Evolutionary conservation across 2,888 invertebrate genomes (phyloP), one percentile per base, ranked within the genome.

Genomic region (Lobophora halterata): DNA sequence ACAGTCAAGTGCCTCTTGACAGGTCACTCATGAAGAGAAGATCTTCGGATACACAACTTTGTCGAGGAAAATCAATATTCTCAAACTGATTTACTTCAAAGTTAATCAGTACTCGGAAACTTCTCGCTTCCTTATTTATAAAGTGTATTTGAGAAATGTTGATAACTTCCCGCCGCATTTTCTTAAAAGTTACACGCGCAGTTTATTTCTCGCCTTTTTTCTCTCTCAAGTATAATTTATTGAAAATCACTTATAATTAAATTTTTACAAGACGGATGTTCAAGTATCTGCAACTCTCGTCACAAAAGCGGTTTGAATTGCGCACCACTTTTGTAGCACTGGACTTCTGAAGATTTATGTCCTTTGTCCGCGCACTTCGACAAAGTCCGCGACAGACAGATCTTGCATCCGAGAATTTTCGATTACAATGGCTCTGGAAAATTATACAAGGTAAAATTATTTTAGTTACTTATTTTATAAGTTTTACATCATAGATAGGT

Each of bases 1-100:
- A 55, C 72, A 73, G 75, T 79, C 80, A 79, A 83, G 83, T 54
- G 52, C 45, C 63, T 55, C 81, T 83, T 65, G 60, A 71, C 68
- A 49, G 74, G 77, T 80, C 78, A 72, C 73, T 73, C 63, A 63
- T 69, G 63, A 53, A 55, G 68, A 71, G 60, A 71, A 75, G 69
- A 76, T 71, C 70, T 71, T 63, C 59, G 53, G 64, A 66, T 60
- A 60, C 53, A 61, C 60, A 59, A 62, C 57, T 53, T 37, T 47
- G 40, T 39, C 25, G 41, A 34, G 48, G 42, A 52, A 64, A 67
- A 65, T 66, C 65, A 66, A 70, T 68, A 65, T 62, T 58, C 11
- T 11, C 9, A n/a, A 11, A 18, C 28, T 19, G n/a, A n/a, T n/a
- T n/a, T n/a, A n/a, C n/a, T n/a, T n/a, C n/a, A n/a, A n/a, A n/a